Base-by-base conservation (phyloP, 2,113 vertebrate species). In the Anhinga anhinga region DNA sequence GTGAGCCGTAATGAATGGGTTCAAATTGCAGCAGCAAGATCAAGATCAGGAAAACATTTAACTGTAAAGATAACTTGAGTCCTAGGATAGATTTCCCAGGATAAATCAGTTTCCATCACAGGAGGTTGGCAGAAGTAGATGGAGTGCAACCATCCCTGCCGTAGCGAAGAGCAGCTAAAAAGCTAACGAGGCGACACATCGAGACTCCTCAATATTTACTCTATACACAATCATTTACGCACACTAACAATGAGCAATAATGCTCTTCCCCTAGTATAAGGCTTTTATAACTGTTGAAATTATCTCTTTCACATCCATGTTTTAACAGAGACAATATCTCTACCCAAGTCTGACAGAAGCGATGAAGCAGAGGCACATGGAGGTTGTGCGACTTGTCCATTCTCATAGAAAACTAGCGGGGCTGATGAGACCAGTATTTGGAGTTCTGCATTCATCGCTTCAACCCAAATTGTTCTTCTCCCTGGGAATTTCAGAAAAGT, bases 1-100 rank as follows among this genome's bases (percentile, higher is more conserved):
- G 53, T 38, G 25, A 95, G 71, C 73, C 11, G 78, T 95, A 95
- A 95, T 87, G 90, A 96, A 90, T 4, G 62, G 87, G 52, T 95
- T 91, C 62, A 25, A 67, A 69, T 82, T 6, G 0, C 62, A 82
- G 82, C 44, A 95, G 49, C 30, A 34, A 73, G 89, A 95, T 93
- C 73, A 32, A 91, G 91, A 87, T 95, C 34, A 91, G 65, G 61
- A 74, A 81, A 95, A 86, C 9, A 4, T 55, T 91, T 47, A 82
- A 30, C 77, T 84, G 44, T 19, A 36, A 59, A 96, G 83, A 94
- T 89, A 86, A 91, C 52, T 84, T 62, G 52, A 78, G 40, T 81
- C 77, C 83, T 56, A 73, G 91, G 81, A 47, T 16, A 82, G n/a
- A 38, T 91, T 89, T 95, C 94, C 81, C 90, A 86, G 65, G 83